Evolutionary conservation across 2,113 vertebrate genomes (phyloP).

Genomic region (Perca fluviatilis): DNA sequence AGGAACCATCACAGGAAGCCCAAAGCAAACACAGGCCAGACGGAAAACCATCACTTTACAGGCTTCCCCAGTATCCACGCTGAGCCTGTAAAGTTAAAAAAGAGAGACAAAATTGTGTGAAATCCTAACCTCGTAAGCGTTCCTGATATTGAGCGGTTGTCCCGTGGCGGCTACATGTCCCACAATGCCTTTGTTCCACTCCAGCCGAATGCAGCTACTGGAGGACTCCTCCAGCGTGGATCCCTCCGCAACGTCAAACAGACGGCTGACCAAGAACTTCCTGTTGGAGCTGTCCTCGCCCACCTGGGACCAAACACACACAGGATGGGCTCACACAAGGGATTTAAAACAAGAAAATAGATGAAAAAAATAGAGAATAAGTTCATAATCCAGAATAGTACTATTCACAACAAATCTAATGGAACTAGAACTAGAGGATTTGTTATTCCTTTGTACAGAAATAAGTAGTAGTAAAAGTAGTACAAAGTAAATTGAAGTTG

Average conservation of each 20-base stretch:
- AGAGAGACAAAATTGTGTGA: background rate
- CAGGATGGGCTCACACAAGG: background rate
- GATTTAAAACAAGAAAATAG: background rate
- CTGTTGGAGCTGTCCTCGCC: conserved; percentile 96
- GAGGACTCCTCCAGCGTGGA: conserved; percentile 95
- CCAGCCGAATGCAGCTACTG: conserved; percentile 93
- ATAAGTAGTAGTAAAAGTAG: background rate
- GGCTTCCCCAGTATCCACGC: background rate
- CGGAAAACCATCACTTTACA: background rate
- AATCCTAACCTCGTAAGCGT: conserved; percentile 93
- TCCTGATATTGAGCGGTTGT: conserved; percentile 94
- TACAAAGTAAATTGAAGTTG: background rate
- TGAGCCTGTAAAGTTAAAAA: background rate
- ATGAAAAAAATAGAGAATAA: background rate
- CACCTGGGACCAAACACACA: conserved; percentile 72
- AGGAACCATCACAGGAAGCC: background rate
- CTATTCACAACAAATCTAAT: background rate
- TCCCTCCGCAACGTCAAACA: conserved; percentile 97
- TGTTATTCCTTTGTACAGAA: too few relatives aligned
- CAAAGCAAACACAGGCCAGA: background rate
- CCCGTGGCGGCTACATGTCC: conserved; percentile 95
- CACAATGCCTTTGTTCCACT: conserved; percentile 99
- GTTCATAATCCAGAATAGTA: too few relatives aligned
- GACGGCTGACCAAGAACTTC: conserved; percentile 94
- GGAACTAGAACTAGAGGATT: too few relatives aligned